Percentiles rank a stretch among this genome's conserved stretches.
Evolutionary conservation across 2,888 invertebrate genomes (phyloP).

Genomic region (Hyppa rectilinea): DNA sequence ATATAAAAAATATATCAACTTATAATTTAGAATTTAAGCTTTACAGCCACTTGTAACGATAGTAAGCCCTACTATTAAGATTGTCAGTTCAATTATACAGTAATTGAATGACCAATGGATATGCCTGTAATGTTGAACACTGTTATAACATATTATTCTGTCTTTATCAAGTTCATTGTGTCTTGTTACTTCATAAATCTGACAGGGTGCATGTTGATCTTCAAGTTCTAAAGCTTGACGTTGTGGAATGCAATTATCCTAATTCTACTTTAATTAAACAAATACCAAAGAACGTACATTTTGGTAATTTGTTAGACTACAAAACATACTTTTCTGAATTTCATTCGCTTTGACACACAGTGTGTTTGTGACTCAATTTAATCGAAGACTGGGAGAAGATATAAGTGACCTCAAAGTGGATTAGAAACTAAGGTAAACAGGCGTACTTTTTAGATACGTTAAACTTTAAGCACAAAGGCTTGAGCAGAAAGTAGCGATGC

Average conservation of each 20-base stretch:
- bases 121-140: constrained; percentile 24
- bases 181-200: not conserved
- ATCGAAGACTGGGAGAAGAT: not conserved
- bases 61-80: constrained; percentile 29
- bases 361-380: not conserved
- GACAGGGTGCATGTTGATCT: not conserved
- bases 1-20: constrained; percentile 25
- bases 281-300: not conserved
- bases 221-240: not conserved
- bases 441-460: not conserved
- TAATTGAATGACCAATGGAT: constrained; percentile 48
- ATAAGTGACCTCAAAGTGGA: not conserved
- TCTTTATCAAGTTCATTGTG: constrained; percentile 4
- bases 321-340: constrained; percentile 1
- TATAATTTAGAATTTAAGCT: constrained; percentile 30
- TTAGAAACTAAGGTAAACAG: not conserved
- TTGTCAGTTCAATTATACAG: constrained; percentile 51
- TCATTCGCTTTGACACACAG: not conserved
- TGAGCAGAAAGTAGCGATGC: no score
- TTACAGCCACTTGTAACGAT: constrained; percentile 12
- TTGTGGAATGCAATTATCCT: not conserved
- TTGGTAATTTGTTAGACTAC: not conserved
- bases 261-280: not conserved
- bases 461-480: not conserved
- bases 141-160: constrained; percentile 23